These are phyloP conservation scores for Xenopus laevis DNA, from an alignment of 2,113 vertebrate genomes.

Conservation along the genomic window DNA sequence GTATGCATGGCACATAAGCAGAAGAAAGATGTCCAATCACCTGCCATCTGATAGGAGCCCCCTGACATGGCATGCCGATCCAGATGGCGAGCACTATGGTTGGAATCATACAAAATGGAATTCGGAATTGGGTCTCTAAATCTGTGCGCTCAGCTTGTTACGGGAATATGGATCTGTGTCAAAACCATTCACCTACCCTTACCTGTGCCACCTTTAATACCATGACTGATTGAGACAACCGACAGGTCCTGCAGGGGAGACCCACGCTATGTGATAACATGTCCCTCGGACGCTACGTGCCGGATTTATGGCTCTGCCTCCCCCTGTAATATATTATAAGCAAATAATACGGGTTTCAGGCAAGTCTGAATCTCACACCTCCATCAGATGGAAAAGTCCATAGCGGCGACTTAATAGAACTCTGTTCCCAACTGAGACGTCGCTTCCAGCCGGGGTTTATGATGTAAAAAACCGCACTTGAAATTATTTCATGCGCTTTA, in stretches of 20 bases:
- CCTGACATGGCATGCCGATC: too few species aligned
- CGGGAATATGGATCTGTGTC: background rate
- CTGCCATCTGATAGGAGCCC: too few species aligned
- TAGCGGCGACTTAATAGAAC: background rate
- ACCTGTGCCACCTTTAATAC: slow-evolving; percentile 12
- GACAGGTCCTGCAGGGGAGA: slow-evolving; percentile 3
- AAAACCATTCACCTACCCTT: background rate
- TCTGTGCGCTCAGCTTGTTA: too few species aligned
- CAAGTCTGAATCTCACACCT: slow-evolving; percentile 28
- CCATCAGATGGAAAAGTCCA: slow-evolving; percentile 24
- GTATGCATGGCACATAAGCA: too few species aligned
- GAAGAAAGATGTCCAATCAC: too few species aligned
- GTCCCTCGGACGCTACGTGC: slow-evolving; percentile 7
- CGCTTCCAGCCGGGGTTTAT: slow-evolving; percentile 9
- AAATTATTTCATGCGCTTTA: slow-evolving; percentile 26
- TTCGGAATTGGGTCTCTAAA: too few species aligned
- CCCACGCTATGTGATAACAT: slow-evolving; percentile 7
- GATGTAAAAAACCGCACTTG: background rate
- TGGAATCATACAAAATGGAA: too few species aligned
- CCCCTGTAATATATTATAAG: slow-evolving; percentile 22
- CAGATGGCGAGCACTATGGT: too few species aligned
- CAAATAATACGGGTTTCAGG: slow-evolving; percentile 24
- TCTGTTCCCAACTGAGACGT: background rate
- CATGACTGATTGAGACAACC: slow-evolving; percentile 5
- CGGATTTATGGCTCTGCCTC: slow-evolving; percentile 20